A percentile compares a stretch with the other conserved stretches of the same genome.
These are phyloP conservation scores for Microplitis deprimator DNA, from an alignment of 2,888 invertebrate species.

Conservation along the genomic window DNA sequence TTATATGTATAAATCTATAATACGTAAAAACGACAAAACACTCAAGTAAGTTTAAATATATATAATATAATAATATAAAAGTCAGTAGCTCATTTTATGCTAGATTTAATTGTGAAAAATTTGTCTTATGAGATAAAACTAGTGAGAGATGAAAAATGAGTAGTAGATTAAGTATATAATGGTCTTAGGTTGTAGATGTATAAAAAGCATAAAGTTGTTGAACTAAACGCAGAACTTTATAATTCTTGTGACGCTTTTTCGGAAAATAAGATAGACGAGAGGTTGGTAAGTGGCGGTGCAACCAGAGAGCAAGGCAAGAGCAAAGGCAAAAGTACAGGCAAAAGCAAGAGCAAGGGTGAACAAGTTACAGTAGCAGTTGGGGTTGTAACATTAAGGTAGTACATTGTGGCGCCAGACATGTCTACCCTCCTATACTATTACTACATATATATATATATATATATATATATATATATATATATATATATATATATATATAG, in stretches of 20 bases:
- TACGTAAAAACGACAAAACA: neutral
- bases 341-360: conserved; percentile 43
- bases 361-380: conserved; percentile 47
- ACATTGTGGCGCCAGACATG: conserved; percentile 68
- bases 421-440: conserved; percentile 61
- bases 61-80: neutral
- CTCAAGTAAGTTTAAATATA: neutral
- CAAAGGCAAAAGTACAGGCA: conserved; percentile 35
- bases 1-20: too few species aligned
- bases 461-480: conserved; percentile 57
- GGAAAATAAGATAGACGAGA: conserved; percentile 65
- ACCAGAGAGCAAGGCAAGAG: conserved; percentile 43
- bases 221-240: conserved; percentile 67
- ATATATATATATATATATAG: too few species aligned
- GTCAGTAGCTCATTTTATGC: too few species aligned
- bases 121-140: too few species aligned
- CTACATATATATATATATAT: too few species aligned
- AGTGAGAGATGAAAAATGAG: neutral
- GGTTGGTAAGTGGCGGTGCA: conserved; percentile 42
- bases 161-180: neutral
- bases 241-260: conserved; percentile 71
- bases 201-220: conserved; percentile 45
- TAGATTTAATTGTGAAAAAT: too few species aligned
- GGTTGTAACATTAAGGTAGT: conserved; percentile 62
- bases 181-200: neutral